A percentile compares a stretch with the other conserved stretches of the same genome.
phyloP scores from a whole-genome alignment of 2,888 invertebrate genomes.

The Metellina segmentata region DNA sequence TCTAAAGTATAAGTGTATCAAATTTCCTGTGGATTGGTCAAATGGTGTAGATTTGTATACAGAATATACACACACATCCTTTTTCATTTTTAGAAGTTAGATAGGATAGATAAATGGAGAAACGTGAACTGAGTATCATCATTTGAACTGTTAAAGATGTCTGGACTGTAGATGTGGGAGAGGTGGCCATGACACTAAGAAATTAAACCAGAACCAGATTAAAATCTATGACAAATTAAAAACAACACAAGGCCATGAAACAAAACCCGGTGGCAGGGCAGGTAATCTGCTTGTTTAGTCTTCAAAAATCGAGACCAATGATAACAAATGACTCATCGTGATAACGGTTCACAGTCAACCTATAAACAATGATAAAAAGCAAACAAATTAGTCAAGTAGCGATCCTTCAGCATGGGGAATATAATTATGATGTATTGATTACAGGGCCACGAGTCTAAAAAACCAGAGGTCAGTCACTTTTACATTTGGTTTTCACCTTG shows the following conservation, averaged over 20 bases:
- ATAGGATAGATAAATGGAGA: no score
- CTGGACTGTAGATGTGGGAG: no score
- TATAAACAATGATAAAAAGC: background rate
- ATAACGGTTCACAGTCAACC: background rate
- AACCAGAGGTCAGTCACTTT: background rate
- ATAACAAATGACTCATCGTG: conserved; percentile 2
- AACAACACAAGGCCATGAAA: background rate
- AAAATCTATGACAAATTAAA: background rate
- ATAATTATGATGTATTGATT: background rate
- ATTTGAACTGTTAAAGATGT: no score
- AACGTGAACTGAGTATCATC: no score
- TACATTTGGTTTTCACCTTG: conserved; percentile 2
- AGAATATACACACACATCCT: no score
- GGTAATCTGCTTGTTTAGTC: background rate
- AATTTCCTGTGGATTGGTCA: no score
- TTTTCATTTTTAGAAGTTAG: no score
- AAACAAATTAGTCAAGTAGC: conserved; percentile 1
- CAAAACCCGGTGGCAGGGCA: background rate
- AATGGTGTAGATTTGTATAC: no score
- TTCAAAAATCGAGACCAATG: background rate
- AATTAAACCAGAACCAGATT: no score
- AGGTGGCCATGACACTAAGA: no score
- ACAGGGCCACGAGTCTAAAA: background rate
- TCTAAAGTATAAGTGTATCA: no score
- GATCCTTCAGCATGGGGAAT: background rate